phyloP scores from a whole-genome alignment of 2,888 invertebrate genomes.

The Chydorus sphaericus region DNA sequence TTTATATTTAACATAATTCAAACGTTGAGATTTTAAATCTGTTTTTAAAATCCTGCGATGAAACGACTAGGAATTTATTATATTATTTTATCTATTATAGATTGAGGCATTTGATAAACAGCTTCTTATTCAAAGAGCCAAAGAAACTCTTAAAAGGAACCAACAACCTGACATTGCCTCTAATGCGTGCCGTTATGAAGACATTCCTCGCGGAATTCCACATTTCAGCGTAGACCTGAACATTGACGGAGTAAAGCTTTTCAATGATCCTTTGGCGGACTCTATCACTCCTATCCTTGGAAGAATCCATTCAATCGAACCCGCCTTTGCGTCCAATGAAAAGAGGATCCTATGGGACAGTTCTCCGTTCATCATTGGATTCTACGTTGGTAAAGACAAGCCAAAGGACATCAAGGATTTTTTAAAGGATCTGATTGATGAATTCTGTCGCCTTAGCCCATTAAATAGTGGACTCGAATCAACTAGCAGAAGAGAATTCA shows the following conservation, averaged over 20 bases:
- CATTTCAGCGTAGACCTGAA: neutral
- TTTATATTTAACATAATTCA: no score
- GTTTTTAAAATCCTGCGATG: no score
- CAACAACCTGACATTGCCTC: neutral
- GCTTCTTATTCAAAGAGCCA: neutral
- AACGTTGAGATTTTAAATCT: no score
- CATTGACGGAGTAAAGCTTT: neutral
- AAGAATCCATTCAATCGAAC: neutral
- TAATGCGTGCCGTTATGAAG: neutral
- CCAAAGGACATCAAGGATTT: neutral
- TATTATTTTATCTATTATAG: no score
- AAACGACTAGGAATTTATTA: no score
- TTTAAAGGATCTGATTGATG: neutral
- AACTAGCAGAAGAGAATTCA: neutral
- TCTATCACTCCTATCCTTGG: neutral
- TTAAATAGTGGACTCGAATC: neutral
- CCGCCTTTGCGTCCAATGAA: neutral
- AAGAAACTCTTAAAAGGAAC: neutral
- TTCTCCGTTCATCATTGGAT: neutral
- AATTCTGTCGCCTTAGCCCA: neutral
- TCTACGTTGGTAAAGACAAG: neutral
- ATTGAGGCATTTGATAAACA: neutral
- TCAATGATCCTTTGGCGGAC: neutral
- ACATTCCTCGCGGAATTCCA: no score
- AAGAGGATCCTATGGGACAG: neutral